A percentile compares a stretch with the other conserved stretches of the same genome.
Conservation (phyloP, 2,888 invertebrate genomes). For the Rhagium mordax region DNA sequence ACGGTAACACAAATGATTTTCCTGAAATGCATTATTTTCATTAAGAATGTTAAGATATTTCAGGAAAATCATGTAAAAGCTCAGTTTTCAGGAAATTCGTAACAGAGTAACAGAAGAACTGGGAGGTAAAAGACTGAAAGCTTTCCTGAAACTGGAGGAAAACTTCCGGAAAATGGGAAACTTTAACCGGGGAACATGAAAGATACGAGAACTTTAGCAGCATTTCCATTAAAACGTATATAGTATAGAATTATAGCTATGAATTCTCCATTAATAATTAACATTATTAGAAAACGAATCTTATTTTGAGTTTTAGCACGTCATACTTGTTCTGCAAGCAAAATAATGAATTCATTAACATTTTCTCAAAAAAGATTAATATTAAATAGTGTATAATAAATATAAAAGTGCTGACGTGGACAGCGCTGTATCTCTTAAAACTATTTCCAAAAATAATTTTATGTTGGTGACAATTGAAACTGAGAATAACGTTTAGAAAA, state of each 20-base stretch:
- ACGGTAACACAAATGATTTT: not conserved
- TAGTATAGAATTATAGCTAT: not conserved
- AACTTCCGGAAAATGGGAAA: constrained; percentile 52
- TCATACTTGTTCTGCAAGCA: no score
- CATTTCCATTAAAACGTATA: constrained; percentile 10
- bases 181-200: constrained; percentile 41
- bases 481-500: no score
- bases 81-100: constrained; percentile 60
- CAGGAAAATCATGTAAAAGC: constrained; percentile 61
- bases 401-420: no score
- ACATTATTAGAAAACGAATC: no score
- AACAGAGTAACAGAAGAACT: constrained; percentile 53
- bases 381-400: no score
- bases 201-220: not conserved
- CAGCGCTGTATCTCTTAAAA: no score
- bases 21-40: not conserved
- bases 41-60: constrained; percentile 38
- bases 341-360: no score
- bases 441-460: no score
- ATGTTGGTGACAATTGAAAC: no score
- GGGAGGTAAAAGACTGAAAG: constrained; percentile 19
- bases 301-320: no score
- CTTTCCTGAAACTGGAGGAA: constrained; percentile 39
- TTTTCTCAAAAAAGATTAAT: no score
- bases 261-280: no score